These are phyloP conservation scores for Xenopus borealis DNA, from an alignment of 2,113 vertebrate genomes.

Conservation along the genomic window DNA sequence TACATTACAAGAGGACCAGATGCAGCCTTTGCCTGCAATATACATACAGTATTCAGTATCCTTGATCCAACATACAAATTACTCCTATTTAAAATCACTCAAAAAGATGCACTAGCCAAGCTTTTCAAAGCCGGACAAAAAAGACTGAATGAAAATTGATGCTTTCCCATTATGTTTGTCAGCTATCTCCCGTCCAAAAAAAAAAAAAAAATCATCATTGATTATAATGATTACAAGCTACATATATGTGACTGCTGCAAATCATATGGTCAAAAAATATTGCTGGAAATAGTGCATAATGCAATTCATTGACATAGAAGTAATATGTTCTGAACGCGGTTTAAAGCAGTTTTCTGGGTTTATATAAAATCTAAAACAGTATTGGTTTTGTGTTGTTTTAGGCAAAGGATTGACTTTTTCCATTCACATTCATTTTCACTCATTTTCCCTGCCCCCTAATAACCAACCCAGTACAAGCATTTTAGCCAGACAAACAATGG, in stretches of 20 bases:
- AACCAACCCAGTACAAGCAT: too few relatives aligned
- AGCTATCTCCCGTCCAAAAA: conserved; percentile 1
- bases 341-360: too few relatives aligned
- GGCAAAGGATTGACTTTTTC: too few relatives aligned
- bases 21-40: too few relatives aligned
- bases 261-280: neutral
- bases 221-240: conserved; percentile 1
- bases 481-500: too few relatives aligned
- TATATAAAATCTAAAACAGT: too few relatives aligned
- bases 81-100: neutral
- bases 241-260: neutral
- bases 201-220: neutral
- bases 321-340: too few relatives aligned
- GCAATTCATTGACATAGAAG: too few relatives aligned
- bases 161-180: neutral
- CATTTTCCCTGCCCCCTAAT: too few relatives aligned
- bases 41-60: neutral
- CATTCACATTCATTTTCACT: too few relatives aligned
- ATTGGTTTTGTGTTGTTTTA: too few relatives aligned
- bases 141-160: conserved; percentile 21
- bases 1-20: neutral
- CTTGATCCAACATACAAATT: neutral
- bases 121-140: conserved; percentile 18
- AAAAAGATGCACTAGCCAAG: neutral
- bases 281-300: too few relatives aligned